These are phyloP conservation scores for Rhinichthys klamathensis DNA, from an alignment of 2,113 vertebrate genomes.

Conservation along the genomic window DNA sequence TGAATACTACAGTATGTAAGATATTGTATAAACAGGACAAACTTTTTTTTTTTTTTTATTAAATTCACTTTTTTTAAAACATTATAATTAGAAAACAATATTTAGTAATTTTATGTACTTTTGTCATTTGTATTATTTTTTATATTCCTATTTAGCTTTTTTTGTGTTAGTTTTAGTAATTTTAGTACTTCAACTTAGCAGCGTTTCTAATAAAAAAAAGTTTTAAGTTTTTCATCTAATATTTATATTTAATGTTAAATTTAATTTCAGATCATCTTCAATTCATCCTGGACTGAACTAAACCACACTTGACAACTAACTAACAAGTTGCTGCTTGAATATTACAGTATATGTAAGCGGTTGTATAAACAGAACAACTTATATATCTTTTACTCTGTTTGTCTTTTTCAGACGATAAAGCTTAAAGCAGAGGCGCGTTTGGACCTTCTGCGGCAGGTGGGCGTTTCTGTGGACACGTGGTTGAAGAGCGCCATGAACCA, in stretches of 20 bases:
- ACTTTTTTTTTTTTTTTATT: no score
- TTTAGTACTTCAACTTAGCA: neutral
- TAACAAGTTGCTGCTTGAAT: neutral
- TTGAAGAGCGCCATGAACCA: constrained; percentile 98
- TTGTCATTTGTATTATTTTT: neutral
- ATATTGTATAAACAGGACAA: neutral
- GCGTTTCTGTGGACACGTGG: constrained; percentile 96
- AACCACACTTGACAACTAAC: neutral
- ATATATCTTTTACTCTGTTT: neutral
- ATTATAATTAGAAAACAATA: no score
- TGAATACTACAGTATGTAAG: neutral
- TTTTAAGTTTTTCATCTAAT: neutral
- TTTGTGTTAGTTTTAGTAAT: neutral
- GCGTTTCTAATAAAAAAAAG: no score
- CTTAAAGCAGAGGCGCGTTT: constrained; percentile 95
- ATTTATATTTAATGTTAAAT: neutral
- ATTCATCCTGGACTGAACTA: neutral
- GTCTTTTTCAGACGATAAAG: constrained; percentile 84
- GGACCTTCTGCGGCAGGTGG: constrained; percentile 94
- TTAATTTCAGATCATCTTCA: neutral
- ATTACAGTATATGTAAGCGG: neutral
- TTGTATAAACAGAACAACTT: neutral
- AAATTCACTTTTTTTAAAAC: no score
- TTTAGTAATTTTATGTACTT: neutral
- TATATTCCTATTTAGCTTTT: neutral